Evolutionary conservation across 2,888 invertebrate species (phyloP), one percentile per base, ranked within the genome.

Genomic region (Terebella lapidaria): DNA sequence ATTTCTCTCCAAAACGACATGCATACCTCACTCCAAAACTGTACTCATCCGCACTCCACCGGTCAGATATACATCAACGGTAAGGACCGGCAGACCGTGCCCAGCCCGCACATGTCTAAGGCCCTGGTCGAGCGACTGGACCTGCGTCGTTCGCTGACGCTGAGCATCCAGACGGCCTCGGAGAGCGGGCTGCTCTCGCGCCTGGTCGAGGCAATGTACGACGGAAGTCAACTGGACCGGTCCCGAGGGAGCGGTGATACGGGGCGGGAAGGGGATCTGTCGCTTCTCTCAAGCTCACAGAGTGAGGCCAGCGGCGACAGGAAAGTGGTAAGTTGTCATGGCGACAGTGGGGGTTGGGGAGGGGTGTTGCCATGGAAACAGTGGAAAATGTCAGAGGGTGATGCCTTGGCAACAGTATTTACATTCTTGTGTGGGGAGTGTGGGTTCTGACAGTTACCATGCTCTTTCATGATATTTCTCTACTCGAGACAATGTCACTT

Each of bases 21-120:
- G n/a, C n/a, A n/a, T n/a, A n/a, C n/a, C n/a, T n/a, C n/a, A n/a
- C n/a, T n/a, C n/a, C n/a, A n/a, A n/a, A n/a, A n/a, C n/a, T n/a
- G n/a, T n/a, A n/a, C n/a, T n/a, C n/a, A n/a, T n/a, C n/a, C n/a
- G n/a, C n/a, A n/a, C n/a, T 35, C 5, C 53, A 20, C 5, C 35
- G 10, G 5, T 29, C 66, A 77, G 77, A 71, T 77, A 25, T 74
- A 69, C 57, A 64, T 74, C 55, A 69, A 77, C 61, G 72, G 70
- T 25, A 66, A 64, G 5, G 62, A 68, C 52, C 62, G 63, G 53
- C 65, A 69, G 61, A 61, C 64, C 53, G 55, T 69, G 4, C 57
- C 60, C 35, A 71, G 65, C 53, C 66, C 71, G 10, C 65, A 65
- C 42, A 57, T 73, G 18, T 67, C 71, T n/a, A 73, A 74, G 54